Evolutionary conservation across 2,113 vertebrate genomes (phyloP), one percentile per base, ranked within the genome.

Genomic region (Corvus cornix): DNA sequence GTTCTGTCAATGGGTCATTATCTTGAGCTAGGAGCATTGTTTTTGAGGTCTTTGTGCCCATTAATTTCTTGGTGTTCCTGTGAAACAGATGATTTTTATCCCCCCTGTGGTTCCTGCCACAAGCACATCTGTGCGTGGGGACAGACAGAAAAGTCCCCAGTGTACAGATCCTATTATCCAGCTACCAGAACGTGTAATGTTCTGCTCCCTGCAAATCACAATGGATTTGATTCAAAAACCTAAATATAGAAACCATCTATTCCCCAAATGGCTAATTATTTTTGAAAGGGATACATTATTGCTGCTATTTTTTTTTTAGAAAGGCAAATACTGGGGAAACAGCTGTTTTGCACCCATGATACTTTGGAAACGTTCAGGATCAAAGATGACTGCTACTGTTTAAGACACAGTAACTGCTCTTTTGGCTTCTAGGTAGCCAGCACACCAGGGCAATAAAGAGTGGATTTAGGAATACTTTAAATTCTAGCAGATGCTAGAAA

Each of bases 181-280:
- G 70, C 84, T 35, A 73, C 55, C 78, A 76, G 87, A 96, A 95
- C 89, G 1, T 89, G 84, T 95, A 95, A 96, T 96, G 87, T 94
- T 97, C 94, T 76, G 26, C 84, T 82, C 66, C n/a, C 74, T 85
- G 37, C 46, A 92, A 96, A 96, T 56, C 84, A 96, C 95, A 95
- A 76, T 91, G 87, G 87, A 27, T 87, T 79, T 79, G 53, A 89
- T 87, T 94, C 74, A 95, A 62, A 84, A 73, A 53, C 74, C 82
- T 93, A 95, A 91, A 91, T 91, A 79, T 80, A 94, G 94, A 93
- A 95, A 94, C 81, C 81, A 77, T 69, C 81, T 91, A 95, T 95
- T 96, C 82, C 78, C 70, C 81, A 90, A 89, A 87, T 85, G 94
- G 81, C 74, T 95, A 87, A 95, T 96, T 94, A 94, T 87, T 96